A percentile compares a stretch with the other conserved stretches of the same genome.
Evolutionary conservation across 1,140 invertebrate species (phyloP).

Genomic region (Chironomus tepperi): DNA sequence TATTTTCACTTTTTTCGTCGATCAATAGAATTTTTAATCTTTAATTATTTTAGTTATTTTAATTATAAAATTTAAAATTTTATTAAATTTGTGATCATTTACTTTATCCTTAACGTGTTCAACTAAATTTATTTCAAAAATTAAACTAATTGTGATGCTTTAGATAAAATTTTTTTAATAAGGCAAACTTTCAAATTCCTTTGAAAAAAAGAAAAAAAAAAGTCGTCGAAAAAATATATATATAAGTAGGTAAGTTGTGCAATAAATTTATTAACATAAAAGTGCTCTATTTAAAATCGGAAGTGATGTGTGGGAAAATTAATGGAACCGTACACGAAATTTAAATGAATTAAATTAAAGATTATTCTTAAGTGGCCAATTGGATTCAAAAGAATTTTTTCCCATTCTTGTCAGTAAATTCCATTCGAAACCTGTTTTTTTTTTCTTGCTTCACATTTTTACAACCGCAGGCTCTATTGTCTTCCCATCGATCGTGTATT

Average conservation of each 20-base stretch:
- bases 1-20: not conserved
- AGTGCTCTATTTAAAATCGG: not conserved
- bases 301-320: not conserved
- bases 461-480: constrained; percentile 17
- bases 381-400: constrained; percentile 11
- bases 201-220: not conserved
- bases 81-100: not conserved
- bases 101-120: not conserved
- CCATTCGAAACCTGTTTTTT: constrained; percentile 20
- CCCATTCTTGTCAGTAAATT: not conserved
- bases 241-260: constrained; percentile 20
- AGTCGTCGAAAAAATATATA: not conserved
- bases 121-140: not conserved
- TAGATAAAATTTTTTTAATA: not conserved
- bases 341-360: not conserved
- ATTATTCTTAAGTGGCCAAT: constrained; percentile 8
- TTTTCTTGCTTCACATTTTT: constrained; percentile 1
- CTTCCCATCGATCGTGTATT: constrained; percentile 16
- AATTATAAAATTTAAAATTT: not conserved
- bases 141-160: constrained; percentile 18
- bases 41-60: not conserved
- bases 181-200: constrained; percentile 16
- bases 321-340: too few relatives aligned
- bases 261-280: constrained; percentile 16
- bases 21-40: not conserved